Base-by-base conservation (phyloP, 2,888 invertebrate genomes). In the Stenodera caucasica region DNA sequence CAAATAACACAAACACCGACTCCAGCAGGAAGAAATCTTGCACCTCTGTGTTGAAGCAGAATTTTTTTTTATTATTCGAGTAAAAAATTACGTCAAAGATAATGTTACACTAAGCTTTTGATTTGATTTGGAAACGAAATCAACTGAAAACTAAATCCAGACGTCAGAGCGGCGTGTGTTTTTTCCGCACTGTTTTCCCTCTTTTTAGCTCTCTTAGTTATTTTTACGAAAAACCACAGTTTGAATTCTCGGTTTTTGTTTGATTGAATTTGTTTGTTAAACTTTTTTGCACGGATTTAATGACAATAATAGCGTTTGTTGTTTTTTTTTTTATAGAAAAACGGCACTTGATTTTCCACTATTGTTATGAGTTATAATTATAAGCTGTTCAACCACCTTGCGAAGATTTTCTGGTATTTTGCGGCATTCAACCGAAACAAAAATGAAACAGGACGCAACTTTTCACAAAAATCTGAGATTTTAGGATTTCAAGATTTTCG, bases 11-110 rank as follows among this genome's bases (percentile, higher is more conserved):
- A 35, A n/a, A n/a, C 55, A 61, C 61, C 61, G 55, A 52, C 61
- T 61, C 57, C 58, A 51, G 53, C 57, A 55, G 61, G 58, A 61
- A 53, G 61, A 55, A 57, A 58, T 61, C 50, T 53, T 50, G 49
- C 40, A 54, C 40, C 23, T 3, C 15, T 40, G 15, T 40, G 37
- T 26, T 54, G 55, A 58, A 57, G 40, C 30, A n/a, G 52, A 40
- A 40, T 40, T 40, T 40, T 40, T 18, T n/a, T 57, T 57, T 50
- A 51, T 37, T 21, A 11, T 51, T 51, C 21, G 30, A 1, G 30
- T 11, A 51, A 32, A 49, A 51, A 51, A 18, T 11, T 30, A 3
- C 32, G 51, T 32, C 32, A 26, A 11, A 15, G 51, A 26, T 30
- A 32, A 51, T 51, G 9, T 53, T 53, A 21, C 51, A 61, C 57